Evolutionary conservation across 92 coral and sea anemone species (phyloP), one percentile per base, ranked within the genome.

Genomic region (Anthopleura xanthogrammica): DNA sequence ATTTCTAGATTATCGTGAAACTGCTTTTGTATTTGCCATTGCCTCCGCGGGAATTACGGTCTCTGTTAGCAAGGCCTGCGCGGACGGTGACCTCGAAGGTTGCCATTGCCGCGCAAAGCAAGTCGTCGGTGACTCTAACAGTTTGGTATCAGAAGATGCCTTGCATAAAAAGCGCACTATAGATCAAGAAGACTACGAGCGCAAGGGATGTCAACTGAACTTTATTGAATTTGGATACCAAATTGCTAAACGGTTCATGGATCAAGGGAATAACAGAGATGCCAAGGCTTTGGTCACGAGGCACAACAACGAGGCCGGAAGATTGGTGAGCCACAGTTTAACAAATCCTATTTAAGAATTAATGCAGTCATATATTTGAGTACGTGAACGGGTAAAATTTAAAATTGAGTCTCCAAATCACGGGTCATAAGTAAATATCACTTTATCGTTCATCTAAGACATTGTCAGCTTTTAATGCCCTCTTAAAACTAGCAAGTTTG

Each of bases 21-120:
- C 99, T 66, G 99, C 99, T 8, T 97, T 97, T 86, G 92, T 93
- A 74, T 92, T 92, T 58, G 98, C 98, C 55, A 97, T 97, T 68
- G 90, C 95, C 52, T 91, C 98, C 52, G 99, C 99, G 60, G 99
- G 99, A 77, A 91, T 94, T 41, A 90, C 95, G 17, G 89, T 82
- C 81, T 83, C 93, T 56, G 95, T 94, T 68, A 94, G 97, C 79
- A 92, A 89, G 52, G 95, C 98, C 13, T 97, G 99, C 79, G 87
- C 94, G 4, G 20, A 87, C 79, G 97, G 98, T 20, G 90, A 91
- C 48, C 94, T 97, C 46, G 80, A 78, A 9, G 82, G 79, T n/a
- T 97, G 99, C 76, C 85, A 92, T 17, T 97, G 99, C 65, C 88
- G 85, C 17, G 77, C 80, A 58, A 79, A 84, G 12, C 64, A 70